Percentiles rank a stretch among this genome's conserved stretches.
Evolutionary conservation across 2,113 vertebrate species (phyloP).

Genomic region (Mola mola): DNA sequence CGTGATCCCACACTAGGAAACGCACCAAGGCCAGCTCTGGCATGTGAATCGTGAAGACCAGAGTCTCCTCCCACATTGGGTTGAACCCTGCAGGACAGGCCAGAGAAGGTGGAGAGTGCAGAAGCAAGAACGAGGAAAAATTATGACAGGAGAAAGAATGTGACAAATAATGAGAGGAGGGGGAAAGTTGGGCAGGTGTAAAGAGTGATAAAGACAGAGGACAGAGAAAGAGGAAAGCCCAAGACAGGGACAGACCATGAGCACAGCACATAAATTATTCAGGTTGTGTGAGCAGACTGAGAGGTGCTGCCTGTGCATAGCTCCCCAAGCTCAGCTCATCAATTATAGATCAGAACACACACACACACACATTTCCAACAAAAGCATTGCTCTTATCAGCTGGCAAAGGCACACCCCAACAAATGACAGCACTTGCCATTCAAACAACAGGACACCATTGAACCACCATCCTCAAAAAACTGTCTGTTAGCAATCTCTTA

Average conservation of each 20-base stretch:
- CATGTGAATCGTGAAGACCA: slow-evolving; percentile 95
- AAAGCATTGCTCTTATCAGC: too few relatives aligned
- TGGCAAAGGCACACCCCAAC: too few relatives aligned
- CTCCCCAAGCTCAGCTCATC: slow-evolving; percentile 51
- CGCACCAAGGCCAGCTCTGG: slow-evolving; percentile 91
- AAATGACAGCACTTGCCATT: too few relatives aligned
- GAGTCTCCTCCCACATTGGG: slow-evolving; percentile 98
- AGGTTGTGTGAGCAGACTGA: slow-evolving; percentile 28
- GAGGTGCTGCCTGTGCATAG: slow-evolving; percentile 41
- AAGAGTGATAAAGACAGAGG: slow-evolving; percentile 13
- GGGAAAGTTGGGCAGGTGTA: not conserved
- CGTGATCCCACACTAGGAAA: slow-evolving; percentile 98
- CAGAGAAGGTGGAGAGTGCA: not conserved
- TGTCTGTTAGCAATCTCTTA: too few relatives aligned
- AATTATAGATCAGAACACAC: slow-evolving; percentile 58
- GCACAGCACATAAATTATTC: slow-evolving; percentile 69
- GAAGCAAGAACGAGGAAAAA: not conserved
- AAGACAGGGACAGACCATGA: slow-evolving; percentile 22
- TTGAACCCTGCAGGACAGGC: slow-evolving; percentile 87
- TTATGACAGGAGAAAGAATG: not conserved
- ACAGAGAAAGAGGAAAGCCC: slow-evolving; percentile 10
- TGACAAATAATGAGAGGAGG: not conserved
- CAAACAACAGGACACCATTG: too few relatives aligned
- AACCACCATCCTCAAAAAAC: too few relatives aligned
- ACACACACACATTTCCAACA: not conserved